Percentiles rank a stretch among this genome's conserved stretches.
phyloP scores from a whole-genome alignment of 2,113 vertebrate genomes.

The Pteronura brasiliensis region DNA sequence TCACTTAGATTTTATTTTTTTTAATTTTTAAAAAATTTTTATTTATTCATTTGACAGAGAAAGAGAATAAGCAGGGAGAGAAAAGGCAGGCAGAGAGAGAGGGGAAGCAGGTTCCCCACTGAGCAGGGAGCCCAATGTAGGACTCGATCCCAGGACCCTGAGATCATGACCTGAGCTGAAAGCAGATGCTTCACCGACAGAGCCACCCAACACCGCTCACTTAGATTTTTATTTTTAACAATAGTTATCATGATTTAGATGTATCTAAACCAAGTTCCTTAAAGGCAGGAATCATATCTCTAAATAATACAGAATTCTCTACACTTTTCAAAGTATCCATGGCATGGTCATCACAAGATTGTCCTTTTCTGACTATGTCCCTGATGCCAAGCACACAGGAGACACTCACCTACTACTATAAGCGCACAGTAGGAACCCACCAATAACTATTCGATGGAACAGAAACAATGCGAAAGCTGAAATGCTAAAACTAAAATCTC shows the following conservation, averaged over 20 bases:
- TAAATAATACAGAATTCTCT: neutral
- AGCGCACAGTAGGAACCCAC: neutral
- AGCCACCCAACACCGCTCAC: neutral
- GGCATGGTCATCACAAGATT: too few species aligned
- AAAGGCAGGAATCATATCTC: neutral
- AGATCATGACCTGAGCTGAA: neutral
- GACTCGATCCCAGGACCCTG: neutral
- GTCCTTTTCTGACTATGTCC: neutral
- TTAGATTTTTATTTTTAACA: neutral
- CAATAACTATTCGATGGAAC: neutral
- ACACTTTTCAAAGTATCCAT: fast-evolving
- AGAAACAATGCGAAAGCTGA: neutral
- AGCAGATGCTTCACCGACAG: neutral
- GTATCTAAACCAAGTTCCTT: neutral
- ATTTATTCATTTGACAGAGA: neutral
- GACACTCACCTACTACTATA: neutral
- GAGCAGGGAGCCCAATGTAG: neutral
- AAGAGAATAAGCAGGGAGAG: neutral
- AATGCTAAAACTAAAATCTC: neutral
- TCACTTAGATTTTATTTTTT: neutral
- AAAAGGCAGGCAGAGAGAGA: too few species aligned
- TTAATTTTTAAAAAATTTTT: neutral
- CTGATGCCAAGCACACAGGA: fast-evolving
- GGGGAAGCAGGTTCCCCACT: neutral
- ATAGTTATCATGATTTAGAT: neutral